A percentile compares a stretch with the other conserved stretches of the same genome.
These are phyloP conservation scores for Drosophila maculinotata DNA, from an alignment of 2,888 invertebrate species.

Conservation along the genomic window DNA sequence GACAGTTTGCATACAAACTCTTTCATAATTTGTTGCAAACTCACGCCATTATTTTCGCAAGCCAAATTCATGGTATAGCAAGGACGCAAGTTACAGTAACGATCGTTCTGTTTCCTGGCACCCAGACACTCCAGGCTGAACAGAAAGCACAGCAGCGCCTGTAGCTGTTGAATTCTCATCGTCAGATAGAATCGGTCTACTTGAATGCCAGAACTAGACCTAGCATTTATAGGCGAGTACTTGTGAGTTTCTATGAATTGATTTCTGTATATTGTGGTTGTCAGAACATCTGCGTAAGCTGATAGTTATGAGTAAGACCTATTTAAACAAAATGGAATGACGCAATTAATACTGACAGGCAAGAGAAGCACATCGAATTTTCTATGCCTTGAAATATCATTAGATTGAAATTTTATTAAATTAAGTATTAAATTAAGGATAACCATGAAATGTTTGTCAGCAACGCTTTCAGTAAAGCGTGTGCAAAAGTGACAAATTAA, in stretches of 20 bases:
- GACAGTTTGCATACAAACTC: neutral
- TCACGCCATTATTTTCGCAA: conserved; percentile 37
- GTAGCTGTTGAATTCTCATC: conserved; percentile 10
- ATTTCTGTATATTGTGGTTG: conserved; percentile 1
- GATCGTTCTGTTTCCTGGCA: neutral
- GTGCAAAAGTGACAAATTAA: neutral
- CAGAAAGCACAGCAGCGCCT: conserved; percentile 2
- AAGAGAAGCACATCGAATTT: neutral
- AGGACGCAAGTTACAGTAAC: conserved; percentile 18
- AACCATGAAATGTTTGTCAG: too few relatives aligned
- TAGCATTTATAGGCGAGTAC: conserved; percentile 10
- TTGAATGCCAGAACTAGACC: neutral
- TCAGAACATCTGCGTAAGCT: conserved; percentile 18
- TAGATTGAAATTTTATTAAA: neutral
- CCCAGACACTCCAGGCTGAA: neutral
- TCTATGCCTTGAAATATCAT: neutral
- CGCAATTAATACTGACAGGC: too few relatives aligned
- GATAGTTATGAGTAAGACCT: neutral
- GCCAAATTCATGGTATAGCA: conserved; percentile 35
- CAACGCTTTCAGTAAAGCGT: neutral
- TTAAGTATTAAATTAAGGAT: neutral
- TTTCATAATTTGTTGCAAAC: neutral
- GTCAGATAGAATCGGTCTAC: neutral
- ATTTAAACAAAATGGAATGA: neutral
- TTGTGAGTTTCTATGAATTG: neutral